phyloP scores from a whole-genome alignment of 2,888 invertebrate genomes.

The Cephus pulcher region DNA sequence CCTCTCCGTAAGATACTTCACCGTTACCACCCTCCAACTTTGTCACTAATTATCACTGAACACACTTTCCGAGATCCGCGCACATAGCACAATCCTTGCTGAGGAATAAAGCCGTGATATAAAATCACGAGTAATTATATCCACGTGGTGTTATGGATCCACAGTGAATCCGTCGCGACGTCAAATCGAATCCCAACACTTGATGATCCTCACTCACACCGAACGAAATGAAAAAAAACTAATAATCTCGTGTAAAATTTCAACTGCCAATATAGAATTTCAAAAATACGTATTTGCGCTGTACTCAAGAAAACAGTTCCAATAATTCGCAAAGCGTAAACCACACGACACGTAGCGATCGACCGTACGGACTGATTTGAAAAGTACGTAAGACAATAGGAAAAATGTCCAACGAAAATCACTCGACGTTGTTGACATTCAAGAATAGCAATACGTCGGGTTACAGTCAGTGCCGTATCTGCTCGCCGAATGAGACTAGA shows the following conservation, averaged over 20 bases:
- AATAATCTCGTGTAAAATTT: neutral
- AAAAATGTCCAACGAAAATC: neutral
- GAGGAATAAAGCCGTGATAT: neutral
- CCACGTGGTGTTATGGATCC: neutral
- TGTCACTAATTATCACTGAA: conserved; percentile 8
- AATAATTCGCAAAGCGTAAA: neutral
- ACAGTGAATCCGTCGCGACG: neutral
- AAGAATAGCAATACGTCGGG: neutral
- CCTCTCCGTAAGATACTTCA: conserved; percentile 32
- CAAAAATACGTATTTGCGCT: neutral
- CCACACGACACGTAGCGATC: neutral
- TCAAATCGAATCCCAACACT: neutral
- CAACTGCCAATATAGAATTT: neutral
- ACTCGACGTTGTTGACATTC: neutral
- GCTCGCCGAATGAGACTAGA: neutral
- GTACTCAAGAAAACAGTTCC: neutral
- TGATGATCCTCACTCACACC: neutral
- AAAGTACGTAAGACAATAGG: neutral
- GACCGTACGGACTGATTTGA: neutral
- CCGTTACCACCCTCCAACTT: conserved; percentile 34
- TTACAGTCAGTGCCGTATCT: neutral
- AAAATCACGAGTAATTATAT: neutral
- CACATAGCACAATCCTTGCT: neutral
- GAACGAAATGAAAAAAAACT: neutral
- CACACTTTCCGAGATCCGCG: conserved; percentile 9